phyloP scores from a whole-genome alignment of 2,888 invertebrate genomes.

The Chloroclystis v-ata region DNA sequence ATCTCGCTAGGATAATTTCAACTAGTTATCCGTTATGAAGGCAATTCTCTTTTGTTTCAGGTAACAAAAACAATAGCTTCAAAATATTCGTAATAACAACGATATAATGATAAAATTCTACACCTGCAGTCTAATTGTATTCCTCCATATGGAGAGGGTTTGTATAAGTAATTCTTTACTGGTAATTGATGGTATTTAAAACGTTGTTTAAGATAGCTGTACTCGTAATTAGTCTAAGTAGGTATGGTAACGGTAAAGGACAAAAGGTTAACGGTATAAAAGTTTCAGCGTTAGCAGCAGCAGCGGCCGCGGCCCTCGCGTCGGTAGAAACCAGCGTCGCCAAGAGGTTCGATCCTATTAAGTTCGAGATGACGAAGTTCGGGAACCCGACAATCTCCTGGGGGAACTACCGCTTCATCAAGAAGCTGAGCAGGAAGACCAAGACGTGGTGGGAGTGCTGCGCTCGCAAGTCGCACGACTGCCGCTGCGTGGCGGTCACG shows the following conservation, averaged over 20 bases:
- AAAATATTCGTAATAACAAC: no score
- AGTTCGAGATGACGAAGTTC: conserved; percentile 54
- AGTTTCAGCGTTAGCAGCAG: conserved; percentile 2
- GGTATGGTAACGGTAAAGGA: neutral
- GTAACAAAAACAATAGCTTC: neutral
- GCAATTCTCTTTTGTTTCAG: conserved; percentile 18
- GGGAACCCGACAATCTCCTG: conserved; percentile 62
- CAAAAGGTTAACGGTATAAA: neutral
- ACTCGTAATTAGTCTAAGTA: no score
- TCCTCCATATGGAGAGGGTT: conserved; percentile 11
- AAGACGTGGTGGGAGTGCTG: conserved; percentile 71
- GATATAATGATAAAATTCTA: no score
- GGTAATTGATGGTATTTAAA: neutral
- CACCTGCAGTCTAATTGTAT: neutral
- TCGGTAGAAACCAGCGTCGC: neutral
- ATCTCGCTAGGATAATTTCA: conserved; percentile 15
- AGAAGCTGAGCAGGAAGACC: conserved; percentile 50
- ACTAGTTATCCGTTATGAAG: neutral
- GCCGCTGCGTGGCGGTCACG: conserved; percentile 61
- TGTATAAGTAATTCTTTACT: conserved; percentile 2
- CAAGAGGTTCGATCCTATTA: conserved; percentile 32
- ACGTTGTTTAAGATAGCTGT: no score
- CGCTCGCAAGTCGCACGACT: conserved; percentile 48
- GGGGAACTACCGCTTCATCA: conserved; percentile 64
- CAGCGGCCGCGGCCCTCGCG: neutral